phyloP scores from a whole-genome alignment of 2,797 vertebrate genomes.

The Benthosema pterotum region DNA sequence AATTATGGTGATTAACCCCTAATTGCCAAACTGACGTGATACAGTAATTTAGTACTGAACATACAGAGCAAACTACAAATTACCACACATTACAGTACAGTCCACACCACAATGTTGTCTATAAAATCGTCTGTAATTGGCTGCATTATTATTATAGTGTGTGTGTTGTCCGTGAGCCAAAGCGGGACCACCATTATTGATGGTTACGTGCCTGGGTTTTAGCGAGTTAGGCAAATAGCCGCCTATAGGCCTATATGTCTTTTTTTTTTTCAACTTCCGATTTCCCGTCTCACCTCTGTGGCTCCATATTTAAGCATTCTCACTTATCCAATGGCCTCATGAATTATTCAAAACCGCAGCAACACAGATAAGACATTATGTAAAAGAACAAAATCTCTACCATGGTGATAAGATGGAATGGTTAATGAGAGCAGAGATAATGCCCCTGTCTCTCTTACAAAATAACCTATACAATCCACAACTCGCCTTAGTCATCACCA shows the following conservation, averaged over 20 bases:
- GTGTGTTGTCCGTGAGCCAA: too few species aligned
- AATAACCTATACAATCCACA: too few species aligned
- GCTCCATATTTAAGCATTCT: constrained; percentile 48
- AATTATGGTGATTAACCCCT: neutral
- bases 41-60: constrained; percentile 5
- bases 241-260: too few species aligned
- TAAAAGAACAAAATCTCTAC: constrained; percentile 69
- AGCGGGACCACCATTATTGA: too few species aligned
- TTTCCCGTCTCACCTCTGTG: constrained; percentile 43
- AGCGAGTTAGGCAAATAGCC: too few species aligned
- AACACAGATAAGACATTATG: constrained; percentile 71
- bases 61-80: constrained; percentile 8
- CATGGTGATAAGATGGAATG: constrained; percentile 58
- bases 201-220: too few species aligned
- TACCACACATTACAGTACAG: neutral
- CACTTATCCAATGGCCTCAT: constrained; percentile 52
- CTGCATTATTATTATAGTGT: too few species aligned
- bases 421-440: constrained; percentile 69
- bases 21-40: neutral
- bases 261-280: too few species aligned
- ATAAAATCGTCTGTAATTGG: too few species aligned
- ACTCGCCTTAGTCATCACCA: too few species aligned
- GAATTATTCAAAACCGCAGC: constrained; percentile 64
- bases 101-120: neutral
- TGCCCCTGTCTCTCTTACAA: constrained; percentile 10